Conservation (phyloP, 1,140 invertebrate species). For the Chelonus insularis region DNA sequence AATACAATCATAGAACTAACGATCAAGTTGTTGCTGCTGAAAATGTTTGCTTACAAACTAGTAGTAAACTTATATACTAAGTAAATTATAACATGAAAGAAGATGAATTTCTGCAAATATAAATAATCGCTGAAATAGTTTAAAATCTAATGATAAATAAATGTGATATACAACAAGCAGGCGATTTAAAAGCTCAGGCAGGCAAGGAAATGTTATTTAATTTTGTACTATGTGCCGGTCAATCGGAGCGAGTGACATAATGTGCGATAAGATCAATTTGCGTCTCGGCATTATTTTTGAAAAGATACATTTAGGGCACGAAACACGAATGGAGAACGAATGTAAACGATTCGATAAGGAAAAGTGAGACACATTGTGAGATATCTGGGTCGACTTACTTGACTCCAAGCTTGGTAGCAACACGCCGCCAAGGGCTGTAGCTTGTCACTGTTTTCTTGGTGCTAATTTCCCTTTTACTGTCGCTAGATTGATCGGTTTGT, state of each 20-base stretch:
- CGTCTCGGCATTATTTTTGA: constrained; percentile 31
- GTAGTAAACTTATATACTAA: not conserved
- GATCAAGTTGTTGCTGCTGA: too few relatives aligned
- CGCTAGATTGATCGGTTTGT: constrained; percentile 49
- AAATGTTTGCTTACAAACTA: constrained; percentile 3
- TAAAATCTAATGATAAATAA: constrained; percentile 1
- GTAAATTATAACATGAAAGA: not conserved
- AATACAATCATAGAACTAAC: too few relatives aligned
- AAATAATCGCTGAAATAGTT: not conserved
- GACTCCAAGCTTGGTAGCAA: constrained; percentile 89
- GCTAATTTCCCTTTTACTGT: constrained; percentile 58
- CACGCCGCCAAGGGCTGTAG: constrained; percentile 87
- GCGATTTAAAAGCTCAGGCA: constrained; percentile 25
- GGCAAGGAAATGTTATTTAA: constrained; percentile 6
- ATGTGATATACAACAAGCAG: constrained; percentile 19
- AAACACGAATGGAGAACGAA: constrained; percentile 39
- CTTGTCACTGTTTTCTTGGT: constrained; percentile 61
- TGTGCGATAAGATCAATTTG: constrained; percentile 6
- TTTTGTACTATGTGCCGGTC: constrained; percentile 2
- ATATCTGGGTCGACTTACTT: constrained; percentile 74
- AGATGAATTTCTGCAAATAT: not conserved
- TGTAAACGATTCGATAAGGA: constrained; percentile 36
- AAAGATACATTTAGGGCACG: not conserved
- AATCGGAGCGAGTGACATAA: not conserved
- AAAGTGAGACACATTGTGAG: constrained; percentile 38